Percentiles rank a stretch among this genome's conserved stretches.
These are phyloP conservation scores for Eulemur albifrons DNA, from an alignment of 2,797 vertebrate species.

Conservation along the genomic window DNA sequence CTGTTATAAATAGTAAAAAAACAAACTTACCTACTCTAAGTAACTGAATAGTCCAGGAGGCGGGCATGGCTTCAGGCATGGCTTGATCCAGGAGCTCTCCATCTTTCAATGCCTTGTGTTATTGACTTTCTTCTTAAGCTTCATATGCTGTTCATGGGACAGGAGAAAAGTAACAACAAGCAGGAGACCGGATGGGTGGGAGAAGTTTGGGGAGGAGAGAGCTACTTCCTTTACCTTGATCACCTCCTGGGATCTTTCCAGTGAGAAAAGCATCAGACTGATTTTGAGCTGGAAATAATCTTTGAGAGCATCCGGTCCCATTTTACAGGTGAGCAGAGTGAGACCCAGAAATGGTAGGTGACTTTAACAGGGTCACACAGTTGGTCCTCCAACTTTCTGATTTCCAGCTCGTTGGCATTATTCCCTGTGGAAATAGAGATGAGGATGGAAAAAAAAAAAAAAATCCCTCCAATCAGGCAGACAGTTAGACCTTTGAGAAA, in stretches of 20 bases:
- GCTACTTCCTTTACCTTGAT: neutral
- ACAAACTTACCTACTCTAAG: neutral
- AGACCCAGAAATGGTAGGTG: neutral
- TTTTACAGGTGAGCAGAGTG: constrained; percentile 15
- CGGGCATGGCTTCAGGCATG: neutral
- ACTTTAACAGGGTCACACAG: neutral
- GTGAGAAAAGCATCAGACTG: neutral
- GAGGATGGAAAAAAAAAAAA: neutral
- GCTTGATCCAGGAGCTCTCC: neutral
- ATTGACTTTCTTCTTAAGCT: neutral
- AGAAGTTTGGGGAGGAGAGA: neutral
- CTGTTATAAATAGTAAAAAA: neutral
- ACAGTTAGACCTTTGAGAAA: neutral
- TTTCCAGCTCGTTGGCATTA: neutral
- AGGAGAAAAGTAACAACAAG: neutral
- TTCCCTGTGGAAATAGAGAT: neutral
- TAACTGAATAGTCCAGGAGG: neutral
- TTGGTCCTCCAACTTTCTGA: neutral
- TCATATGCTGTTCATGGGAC: neutral
- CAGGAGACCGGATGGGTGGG: neutral
- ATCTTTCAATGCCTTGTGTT: neutral
- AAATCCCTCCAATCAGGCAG: neutral
- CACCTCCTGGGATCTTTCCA: neutral
- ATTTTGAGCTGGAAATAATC: neutral
- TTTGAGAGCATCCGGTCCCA: neutral